phyloP scores from a whole-genome alignment of 2,113 vertebrate genomes.

The Hippocampus zosterae region DNA sequence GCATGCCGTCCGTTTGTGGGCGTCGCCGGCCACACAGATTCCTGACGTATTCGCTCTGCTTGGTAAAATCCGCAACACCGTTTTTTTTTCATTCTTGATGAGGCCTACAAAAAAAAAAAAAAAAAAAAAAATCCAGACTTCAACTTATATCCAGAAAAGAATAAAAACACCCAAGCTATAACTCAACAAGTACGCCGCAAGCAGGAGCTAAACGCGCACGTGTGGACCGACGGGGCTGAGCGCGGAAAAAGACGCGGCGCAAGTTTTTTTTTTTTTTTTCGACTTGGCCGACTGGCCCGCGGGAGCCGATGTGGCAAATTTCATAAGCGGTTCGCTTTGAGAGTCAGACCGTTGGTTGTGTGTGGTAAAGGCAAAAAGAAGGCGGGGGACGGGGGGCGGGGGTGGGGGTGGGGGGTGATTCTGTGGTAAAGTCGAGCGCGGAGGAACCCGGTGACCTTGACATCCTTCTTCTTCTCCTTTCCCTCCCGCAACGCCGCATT shows the following conservation, averaged over 20 bases:
- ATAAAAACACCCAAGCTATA: not conserved
- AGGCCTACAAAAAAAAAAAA: not conserved
- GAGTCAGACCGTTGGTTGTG: conserved; percentile 53
- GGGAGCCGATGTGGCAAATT: conserved; percentile 57
- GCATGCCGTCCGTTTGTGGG: too few relatives aligned
- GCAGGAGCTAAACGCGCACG: not conserved
- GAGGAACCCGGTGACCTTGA: conserved; percentile 61
- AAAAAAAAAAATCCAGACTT: too few relatives aligned
- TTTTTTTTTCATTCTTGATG: not conserved
- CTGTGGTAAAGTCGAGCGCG: conserved; percentile 54
- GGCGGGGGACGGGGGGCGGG: too few relatives aligned
- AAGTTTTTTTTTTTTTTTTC: not conserved
- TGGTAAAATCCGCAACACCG: too few relatives aligned
- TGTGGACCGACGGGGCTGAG: not conserved
- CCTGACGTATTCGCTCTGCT: too few relatives aligned
- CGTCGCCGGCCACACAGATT: too few relatives aligned
- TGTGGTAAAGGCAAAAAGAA: conserved; percentile 51
- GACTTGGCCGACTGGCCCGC: not conserved
- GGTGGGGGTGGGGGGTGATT: conserved; percentile 42
- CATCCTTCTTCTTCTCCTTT: conserved; percentile 40
- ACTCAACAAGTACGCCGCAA: conserved; percentile 48
- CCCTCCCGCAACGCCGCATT: conserved; percentile 16
- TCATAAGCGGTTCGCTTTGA: conserved; percentile 49
- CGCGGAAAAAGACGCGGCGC: not conserved
- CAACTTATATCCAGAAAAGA: too few relatives aligned